These are phyloP conservation scores for Carlito syrichta DNA, from an alignment of 2,113 vertebrate genomes.

Conservation along the genomic window DNA sequence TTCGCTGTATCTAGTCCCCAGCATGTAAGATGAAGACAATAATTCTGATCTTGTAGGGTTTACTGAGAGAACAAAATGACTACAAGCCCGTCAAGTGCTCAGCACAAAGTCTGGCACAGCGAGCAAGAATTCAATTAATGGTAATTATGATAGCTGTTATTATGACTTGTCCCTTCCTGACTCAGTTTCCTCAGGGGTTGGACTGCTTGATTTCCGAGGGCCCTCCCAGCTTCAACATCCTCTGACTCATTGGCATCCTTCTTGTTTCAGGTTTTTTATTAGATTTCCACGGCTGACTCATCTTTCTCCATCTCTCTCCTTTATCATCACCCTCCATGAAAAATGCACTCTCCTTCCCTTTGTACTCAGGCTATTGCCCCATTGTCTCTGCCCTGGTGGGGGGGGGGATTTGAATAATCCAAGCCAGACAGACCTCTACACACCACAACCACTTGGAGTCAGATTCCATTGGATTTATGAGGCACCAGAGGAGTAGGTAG, in stretches of 20 bases:
- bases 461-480: slow-evolving; percentile 78
- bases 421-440: not conserved
- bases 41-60: not conserved
- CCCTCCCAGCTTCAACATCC: not conserved
- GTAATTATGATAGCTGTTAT: not conserved
- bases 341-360: not conserved
- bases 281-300: slow-evolving; percentile 63
- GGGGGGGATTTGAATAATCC: not conserved
- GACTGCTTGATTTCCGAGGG: not conserved
- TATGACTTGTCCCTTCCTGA: not conserved
- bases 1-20: not conserved
- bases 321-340: slow-evolving; percentile 37
- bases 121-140: not conserved
- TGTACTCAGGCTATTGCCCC: not conserved
- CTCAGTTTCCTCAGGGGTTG: slow-evolving; percentile 44
- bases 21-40: not conserved
- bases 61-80: not conserved
- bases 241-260: slow-evolving; percentile 62
- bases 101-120: not conserved
- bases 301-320: slow-evolving; percentile 46
- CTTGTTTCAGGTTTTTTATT: slow-evolving; percentile 56
- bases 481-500: slow-evolving; percentile 81
- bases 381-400: not conserved
- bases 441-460: not conserved
- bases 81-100: not conserved